Base-by-base conservation (phyloP, 2,888 invertebrate genomes). In the Crepidodera aurea region DNA sequence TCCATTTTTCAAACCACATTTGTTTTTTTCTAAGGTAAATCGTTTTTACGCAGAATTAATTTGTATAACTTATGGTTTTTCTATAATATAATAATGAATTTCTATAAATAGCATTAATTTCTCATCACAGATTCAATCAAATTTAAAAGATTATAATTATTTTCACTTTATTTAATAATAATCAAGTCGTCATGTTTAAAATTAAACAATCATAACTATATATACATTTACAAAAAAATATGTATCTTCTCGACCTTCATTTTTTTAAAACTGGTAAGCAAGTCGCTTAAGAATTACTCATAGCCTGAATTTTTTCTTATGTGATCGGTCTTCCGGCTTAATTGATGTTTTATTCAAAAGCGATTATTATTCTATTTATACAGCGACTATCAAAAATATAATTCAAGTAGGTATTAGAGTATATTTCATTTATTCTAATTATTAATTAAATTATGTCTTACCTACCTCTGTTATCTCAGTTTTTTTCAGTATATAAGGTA, bases 101-200 rank as follows among this genome's bases (percentile, higher is more conserved):
- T 32, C 32, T 32, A 32, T 32, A 32, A 32, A 32, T 32, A 32
- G 32, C 4, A 10, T 6, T 32, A 3, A 32, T 32, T 32, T 32
- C 32, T 32, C 32, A 32, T 32, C 4, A 10, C 2, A 32, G 32
- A 32, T 32, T 32, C 32, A 32, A 7, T 32, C 32, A 6, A 2
- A 10, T 6, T n/a, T 6, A 32, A 15, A 37, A 37, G 2, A 37
- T 12, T 37, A 37, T 37, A 37, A 37, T 37, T 37, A 37, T 13
- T 37, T 37, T 37, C 37, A 37, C 37, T 37, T 37, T 13, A 5
- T 37, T 37, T 37, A 51, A 34, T 25, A 53, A 34, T 15, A 53
- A 53, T 39, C 32, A 16, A 8, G 10, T n/a, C 39, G 50, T 57
- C 57, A 57, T 57, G 27, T 22, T 39, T 57, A 46, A 39, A 50